These are phyloP conservation scores for Phasia obesa DNA, from an alignment of 2,888 invertebrate species.

Conservation along the genomic window DNA sequence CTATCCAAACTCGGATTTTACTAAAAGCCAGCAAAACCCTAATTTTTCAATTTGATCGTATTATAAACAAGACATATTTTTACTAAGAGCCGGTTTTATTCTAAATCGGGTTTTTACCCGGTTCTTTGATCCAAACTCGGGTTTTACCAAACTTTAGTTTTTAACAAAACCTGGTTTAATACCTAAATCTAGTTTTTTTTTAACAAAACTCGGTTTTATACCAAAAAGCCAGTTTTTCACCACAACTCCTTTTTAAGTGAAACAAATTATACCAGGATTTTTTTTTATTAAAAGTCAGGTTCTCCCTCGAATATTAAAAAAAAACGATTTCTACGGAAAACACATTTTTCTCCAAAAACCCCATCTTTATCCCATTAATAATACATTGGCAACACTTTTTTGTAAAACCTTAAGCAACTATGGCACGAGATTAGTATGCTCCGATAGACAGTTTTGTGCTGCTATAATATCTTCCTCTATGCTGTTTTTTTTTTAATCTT, in stretches of 20 bases:
- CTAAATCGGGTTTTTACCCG: too few relatives aligned
- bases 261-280: too few relatives aligned
- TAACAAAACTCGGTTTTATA: neutral
- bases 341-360: neutral
- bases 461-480: conserved; percentile 1
- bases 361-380: neutral
- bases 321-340: neutral
- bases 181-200: neutral
- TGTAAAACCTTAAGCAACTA: conserved; percentile 1
- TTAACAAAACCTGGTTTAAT: neutral
- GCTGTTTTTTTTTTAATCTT: conserved; percentile 12
- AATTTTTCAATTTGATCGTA: too few relatives aligned
- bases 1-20: too few relatives aligned
- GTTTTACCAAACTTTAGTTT: neutral
- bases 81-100: too few relatives aligned
- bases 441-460: conserved; percentile 26
- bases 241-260: too few relatives aligned
- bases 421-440: conserved; percentile 14
- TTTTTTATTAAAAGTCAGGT: neutral
- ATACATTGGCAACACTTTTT: conserved; percentile 12
- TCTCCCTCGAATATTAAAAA: neutral
- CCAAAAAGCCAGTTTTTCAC: neutral
- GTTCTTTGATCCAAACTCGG: too few relatives aligned
- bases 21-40: too few relatives aligned
- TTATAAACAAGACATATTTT: too few relatives aligned